Percentiles rank a stretch among this genome's conserved stretches.
phyloP scores from a whole-genome alignment of 2,888 invertebrate species.

The Dynastes tityus region DNA sequence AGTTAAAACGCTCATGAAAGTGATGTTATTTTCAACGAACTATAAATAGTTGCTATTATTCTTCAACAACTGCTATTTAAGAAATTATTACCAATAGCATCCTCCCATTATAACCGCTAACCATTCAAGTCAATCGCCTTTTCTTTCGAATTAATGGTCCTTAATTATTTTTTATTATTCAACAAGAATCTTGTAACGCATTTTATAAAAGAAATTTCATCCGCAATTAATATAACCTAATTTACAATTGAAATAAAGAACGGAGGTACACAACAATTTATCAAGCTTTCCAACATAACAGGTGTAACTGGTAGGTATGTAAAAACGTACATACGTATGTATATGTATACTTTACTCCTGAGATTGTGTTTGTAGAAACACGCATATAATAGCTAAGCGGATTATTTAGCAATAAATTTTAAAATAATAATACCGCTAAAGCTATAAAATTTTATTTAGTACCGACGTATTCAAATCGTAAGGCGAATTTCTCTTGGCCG shows the following conservation, averaged over 20 bases:
- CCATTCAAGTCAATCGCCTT: not conserved
- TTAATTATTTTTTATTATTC: slow-evolving; percentile 9
- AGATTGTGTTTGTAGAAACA: not conserved
- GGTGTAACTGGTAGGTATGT: not conserved
- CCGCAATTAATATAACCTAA: slow-evolving; percentile 19
- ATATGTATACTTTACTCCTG: too few relatives aligned
- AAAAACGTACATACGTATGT: not conserved
- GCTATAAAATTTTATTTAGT: slow-evolving; percentile 1
- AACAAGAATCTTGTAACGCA: not conserved
- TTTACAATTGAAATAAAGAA: slow-evolving; percentile 16
- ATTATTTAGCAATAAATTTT: slow-evolving; percentile 21
- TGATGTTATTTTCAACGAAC: too few relatives aligned
- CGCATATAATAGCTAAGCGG: not conserved
- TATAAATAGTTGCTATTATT: too few relatives aligned
- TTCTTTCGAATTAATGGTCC: slow-evolving; percentile 10
- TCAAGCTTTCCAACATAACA: slow-evolving; percentile 19
- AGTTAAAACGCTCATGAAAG: too few relatives aligned
- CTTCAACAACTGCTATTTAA: too few relatives aligned
- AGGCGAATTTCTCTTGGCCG: slow-evolving; percentile 6
- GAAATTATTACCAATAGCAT: too few relatives aligned
- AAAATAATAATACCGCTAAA: slow-evolving; percentile 11
- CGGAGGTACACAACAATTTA: not conserved
- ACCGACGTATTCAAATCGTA: not conserved
- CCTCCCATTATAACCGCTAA: not conserved
- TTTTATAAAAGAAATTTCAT: slow-evolving; percentile 4